Conservation (phyloP, 2,888 invertebrate genomes). For the Polymixis lichenea region DNA sequence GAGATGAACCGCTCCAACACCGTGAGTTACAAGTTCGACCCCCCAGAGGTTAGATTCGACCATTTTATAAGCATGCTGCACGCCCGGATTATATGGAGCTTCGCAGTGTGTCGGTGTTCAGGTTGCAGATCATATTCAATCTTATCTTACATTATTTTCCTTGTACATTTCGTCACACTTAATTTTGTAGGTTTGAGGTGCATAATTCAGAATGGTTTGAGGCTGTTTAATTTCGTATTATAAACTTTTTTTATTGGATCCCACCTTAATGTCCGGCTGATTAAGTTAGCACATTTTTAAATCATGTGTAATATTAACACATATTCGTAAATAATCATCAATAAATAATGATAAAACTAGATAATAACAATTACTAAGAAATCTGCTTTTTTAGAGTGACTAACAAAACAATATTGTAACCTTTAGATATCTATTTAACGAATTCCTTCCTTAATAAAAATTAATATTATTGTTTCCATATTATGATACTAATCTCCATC, state of each 20-base stretch:
- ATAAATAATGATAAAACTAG: constrained; percentile 27
- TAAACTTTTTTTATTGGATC: constrained; percentile 24
- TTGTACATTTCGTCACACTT: constrained; percentile 42
- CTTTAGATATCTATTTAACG: constrained; percentile 5
- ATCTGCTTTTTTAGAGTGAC: constrained; percentile 45
- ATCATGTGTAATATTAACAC: constrained; percentile 9
- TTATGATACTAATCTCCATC: constrained; percentile 10
- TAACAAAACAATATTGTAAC: constrained; percentile 35
- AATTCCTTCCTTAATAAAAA: constrained; percentile 18
- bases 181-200: constrained; percentile 28
- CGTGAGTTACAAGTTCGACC: constrained; percentile 93
- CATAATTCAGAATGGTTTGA: constrained; percentile 53
- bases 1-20: constrained; percentile 92
- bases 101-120: constrained; percentile 87
- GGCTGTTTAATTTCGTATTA: constrained; percentile 17
- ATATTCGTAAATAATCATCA: constrained; percentile 21
- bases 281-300: constrained; percentile 10
- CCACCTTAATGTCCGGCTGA: background rate
- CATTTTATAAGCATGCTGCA: constrained; percentile 87
- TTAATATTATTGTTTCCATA: too few species aligned
- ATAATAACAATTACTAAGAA: constrained; percentile 50
- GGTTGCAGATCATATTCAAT: constrained; percentile 80
- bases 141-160: constrained; percentile 46
- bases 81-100: constrained; percentile 84
- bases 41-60: constrained; percentile 89